Percentiles rank a stretch among this genome's conserved stretches.
Evolutionary conservation across 2,113 vertebrate genomes (phyloP).

Genomic region (Dicentrarchus labrax): DNA sequence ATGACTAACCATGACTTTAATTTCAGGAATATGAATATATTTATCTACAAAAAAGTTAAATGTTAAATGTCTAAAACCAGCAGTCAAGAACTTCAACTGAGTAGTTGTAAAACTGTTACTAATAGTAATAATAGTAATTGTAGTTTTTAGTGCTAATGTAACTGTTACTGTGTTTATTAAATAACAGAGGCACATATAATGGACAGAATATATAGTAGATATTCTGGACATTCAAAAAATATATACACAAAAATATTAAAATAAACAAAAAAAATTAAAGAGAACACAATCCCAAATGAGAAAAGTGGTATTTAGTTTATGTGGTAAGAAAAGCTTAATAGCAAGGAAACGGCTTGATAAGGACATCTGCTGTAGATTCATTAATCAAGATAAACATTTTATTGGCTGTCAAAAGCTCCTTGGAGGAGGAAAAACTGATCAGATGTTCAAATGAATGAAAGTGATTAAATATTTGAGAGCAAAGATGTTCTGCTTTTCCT

Average conservation of each 20-base stretch:
- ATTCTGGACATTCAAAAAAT: conserved; percentile 6
- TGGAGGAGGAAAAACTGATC: conserved; percentile 17
- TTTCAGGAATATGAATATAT: neutral
- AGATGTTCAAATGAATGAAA: conserved; percentile 19
- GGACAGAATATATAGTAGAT: neutral
- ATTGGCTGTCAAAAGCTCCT: conserved; percentile 28
- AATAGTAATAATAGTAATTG: neutral
- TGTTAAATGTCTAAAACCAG: neutral
- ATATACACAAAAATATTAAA: neutral
- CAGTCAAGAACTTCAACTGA: neutral
- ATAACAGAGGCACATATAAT: neutral
- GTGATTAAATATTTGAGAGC: conserved; percentile 28
- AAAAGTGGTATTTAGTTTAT: neutral
- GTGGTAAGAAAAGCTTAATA: neutral
- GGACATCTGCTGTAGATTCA: conserved; percentile 29
- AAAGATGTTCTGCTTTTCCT: conserved; percentile 30
- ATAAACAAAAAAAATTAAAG: neutral
- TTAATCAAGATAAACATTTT: conserved; percentile 33
- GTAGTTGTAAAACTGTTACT: neutral
- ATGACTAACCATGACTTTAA: neutral
- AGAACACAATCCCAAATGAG: neutral
- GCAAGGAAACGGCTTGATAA: neutral
- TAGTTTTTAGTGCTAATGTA: neutral
- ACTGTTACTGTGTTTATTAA: neutral
- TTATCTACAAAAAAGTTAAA: neutral